A percentile compares a stretch with the other conserved stretches of the same genome.
Evolutionary conservation across 2,888 invertebrate species (phyloP).

Genomic region (Lasioglossum oenotherae): DNA sequence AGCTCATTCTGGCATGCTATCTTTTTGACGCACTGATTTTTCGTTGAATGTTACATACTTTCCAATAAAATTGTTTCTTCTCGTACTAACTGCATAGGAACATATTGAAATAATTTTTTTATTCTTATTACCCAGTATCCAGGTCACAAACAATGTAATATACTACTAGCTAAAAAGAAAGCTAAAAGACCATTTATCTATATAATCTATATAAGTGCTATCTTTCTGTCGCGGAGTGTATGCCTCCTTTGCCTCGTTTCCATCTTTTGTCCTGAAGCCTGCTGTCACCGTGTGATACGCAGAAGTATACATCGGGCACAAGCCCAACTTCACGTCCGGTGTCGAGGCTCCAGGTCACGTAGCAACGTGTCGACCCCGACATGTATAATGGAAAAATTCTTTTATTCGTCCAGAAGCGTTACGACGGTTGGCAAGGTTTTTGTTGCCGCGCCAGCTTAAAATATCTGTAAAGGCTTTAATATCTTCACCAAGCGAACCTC

Average conservation of each 20-base stretch:
- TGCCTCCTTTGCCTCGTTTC: background rate
- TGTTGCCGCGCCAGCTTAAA: conserved; percentile 10
- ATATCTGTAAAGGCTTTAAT: background rate
- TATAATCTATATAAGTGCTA: no score
- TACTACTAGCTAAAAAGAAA: no score
- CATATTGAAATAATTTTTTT: no score
- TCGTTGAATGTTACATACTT: no score
- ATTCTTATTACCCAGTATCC: no score
- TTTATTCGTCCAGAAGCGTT: conserved; percentile 1
- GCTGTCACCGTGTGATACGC: background rate
- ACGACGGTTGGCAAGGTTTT: background rate
- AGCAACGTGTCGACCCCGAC: background rate
- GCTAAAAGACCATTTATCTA: no score
- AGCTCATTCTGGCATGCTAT: no score
- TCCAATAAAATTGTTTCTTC: no score
- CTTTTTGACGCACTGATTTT: no score
- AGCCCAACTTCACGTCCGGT: background rate
- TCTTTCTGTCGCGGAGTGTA: no score
- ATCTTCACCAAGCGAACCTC: background rate
- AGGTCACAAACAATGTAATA: no score
- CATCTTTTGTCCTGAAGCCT: background rate
- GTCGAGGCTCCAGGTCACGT: background rate
- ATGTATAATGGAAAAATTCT: conserved; percentile 8
- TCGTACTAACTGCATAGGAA: no score
- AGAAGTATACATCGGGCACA: background rate